A percentile compares a stretch with the other conserved stretches of the same genome.
These are phyloP conservation scores for Cricetomys ansorgei DNA, from an alignment of 2,113 vertebrate genomes.

Conservation along the genomic window DNA sequence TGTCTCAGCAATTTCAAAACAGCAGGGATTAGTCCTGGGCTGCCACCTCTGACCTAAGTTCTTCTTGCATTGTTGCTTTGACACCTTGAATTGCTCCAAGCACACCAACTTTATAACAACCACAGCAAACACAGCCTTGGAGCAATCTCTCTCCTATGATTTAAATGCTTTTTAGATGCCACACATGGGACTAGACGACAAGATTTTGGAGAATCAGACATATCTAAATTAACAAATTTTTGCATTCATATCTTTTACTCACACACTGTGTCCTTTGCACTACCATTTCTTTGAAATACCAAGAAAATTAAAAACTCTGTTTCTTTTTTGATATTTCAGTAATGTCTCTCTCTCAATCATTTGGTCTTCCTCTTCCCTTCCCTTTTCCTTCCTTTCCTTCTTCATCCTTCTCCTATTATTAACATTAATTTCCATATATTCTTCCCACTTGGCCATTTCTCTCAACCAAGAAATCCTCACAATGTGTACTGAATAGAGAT, in stretches of 20 bases:
- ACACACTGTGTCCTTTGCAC: neutral
- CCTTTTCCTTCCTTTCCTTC: neutral
- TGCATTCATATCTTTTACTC: neutral
- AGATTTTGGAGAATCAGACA: neutral
- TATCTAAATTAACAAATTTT: constrained; percentile 11
- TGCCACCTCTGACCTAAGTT: neutral
- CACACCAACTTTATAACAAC: neutral
- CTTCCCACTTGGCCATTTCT: neutral
- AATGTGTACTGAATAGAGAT: neutral
- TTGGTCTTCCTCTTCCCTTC: neutral
- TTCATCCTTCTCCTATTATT: neutral
- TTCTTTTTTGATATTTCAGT: neutral
- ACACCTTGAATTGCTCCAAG: neutral
- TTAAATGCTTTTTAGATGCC: neutral
- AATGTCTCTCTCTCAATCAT: neutral
- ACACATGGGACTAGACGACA: constrained; percentile 14
- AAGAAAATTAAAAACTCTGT: neutral
- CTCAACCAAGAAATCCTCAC: neutral
- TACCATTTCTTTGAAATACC: neutral
- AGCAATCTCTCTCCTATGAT: constrained; percentile 43
- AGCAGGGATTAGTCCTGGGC: neutral
- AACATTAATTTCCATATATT: neutral
- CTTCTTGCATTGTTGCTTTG: neutral
- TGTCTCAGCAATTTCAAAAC: neutral
- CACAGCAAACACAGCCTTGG: neutral